Evolutionary conservation across 1,140 invertebrate genomes (phyloP), one percentile per base, ranked within the genome.

Genomic region (Euura saliciscinereae): DNA sequence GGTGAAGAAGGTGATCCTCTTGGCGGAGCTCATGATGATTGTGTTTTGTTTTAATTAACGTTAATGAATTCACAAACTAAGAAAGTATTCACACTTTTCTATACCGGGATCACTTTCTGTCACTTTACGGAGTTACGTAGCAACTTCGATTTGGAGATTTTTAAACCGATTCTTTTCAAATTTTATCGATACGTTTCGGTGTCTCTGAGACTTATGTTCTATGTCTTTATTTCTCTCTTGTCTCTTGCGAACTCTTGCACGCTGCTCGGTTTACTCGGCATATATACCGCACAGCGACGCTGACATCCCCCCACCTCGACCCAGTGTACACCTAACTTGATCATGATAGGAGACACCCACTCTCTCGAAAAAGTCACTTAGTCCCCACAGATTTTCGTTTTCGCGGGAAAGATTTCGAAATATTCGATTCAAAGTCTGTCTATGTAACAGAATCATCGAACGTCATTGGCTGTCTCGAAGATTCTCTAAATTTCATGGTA

Each of bases 1-100:
- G 69, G 68, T 68, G 7, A 71, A 43, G 43, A 71, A 70, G 70
- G 64, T 68, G 44, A 73, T 72, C 64, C 45, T 72, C 65, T 45
- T 69, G 43, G 66, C 67, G 69, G 51, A 71, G 44, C 65, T 65
- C 59, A 71, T 65, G 44, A 28, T 28, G 13, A 28, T 71, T 65
- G 28, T 28, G 28, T 28, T 28, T 28, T 28, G 28, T 28, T 28
- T 28, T 28, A 28, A 28, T 28, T 28, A 28, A 28, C 28, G 28
- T 28, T 28, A 28, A 28, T 28, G 0, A 28, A 28, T 28, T 28
- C 28, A 28, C 28, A 28, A 28, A 28, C 28, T 28, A 28, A 28
- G 28, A 28, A 28, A 28, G 28, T 28, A 28, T 28, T 28, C 28
- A 28, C 28, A 28, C 28, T 28, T 28, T 28, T 28, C 28, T 28